Evolutionary conservation across 2,113 vertebrate species (phyloP), one percentile per base, ranked within the genome.

Genomic region (Chaenogobius annularis): DNA sequence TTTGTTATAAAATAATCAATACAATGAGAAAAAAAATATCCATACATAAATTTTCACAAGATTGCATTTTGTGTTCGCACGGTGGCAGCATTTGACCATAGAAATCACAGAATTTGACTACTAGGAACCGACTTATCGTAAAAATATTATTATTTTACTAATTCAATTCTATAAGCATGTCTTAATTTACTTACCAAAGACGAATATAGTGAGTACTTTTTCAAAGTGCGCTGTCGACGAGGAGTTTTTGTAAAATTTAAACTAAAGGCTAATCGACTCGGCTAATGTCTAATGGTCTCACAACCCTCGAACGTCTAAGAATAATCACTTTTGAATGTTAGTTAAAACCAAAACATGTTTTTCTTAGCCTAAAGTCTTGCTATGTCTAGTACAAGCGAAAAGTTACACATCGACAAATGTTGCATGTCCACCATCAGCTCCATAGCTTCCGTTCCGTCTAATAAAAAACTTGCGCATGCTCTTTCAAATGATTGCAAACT

Each of bases 51-150:
- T 31, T 31, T 31, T 31, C 26, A 31, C 4, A 6, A 19, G 17
- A 31, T 4, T 22, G 35, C 15, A 22, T 13, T 43, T 44, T n/a
- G 26, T 43, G 11, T 5, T 68, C 78, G 75, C 74, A 55, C 0
- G 78, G 52, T 23, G 85, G 75, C 73, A 68, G 58, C 52, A 79
- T 78, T 87, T 52, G 15, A 52, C 48, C 48, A 52, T 17, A n/a
- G 7, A n/a, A 52, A 52, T 52, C 48, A 68, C 26, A 31, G 26
- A 1, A 31, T 31, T 31, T 31, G 26, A 31, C 26, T 31, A 31
- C 26, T 31, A 31, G 26, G 26, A 31, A 31, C 2, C 26, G 26
- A 31, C 26, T 31, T 31, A 31, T 31, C 26, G 26, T 31, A 2
- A 31, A 31, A 31, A 31, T 31, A 31, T 31, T 2, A 31, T 31